Conservation (phyloP, 2,888 invertebrate species). For the Colostygia pectinataria region DNA sequence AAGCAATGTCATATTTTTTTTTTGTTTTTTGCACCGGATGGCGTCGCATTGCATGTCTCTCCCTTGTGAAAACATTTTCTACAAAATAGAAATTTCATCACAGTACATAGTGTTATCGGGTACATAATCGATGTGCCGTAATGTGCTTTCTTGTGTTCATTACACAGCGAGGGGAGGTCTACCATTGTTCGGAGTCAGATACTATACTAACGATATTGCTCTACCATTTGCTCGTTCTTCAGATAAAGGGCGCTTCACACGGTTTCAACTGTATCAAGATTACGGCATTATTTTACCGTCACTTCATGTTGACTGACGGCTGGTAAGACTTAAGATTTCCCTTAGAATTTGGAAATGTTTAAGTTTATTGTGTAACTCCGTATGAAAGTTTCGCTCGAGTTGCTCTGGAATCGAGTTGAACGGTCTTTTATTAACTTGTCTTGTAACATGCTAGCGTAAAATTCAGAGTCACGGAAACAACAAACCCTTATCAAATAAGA, state of each 20-base stretch:
- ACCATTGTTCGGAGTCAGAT: constrained; percentile 61
- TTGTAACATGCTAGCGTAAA: constrained; percentile 21
- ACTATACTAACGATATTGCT: constrained; percentile 65
- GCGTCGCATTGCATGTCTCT: constrained; percentile 16
- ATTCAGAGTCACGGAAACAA: constrained; percentile 32
- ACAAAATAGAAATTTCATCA: constrained; percentile 32
- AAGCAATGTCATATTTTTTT: constrained; percentile 17
- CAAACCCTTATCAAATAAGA: constrained; percentile 41
- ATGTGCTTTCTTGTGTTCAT: constrained; percentile 53
- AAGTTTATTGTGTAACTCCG: constrained; percentile 19
- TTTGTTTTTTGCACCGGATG: constrained; percentile 16
- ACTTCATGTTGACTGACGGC: constrained; percentile 31
- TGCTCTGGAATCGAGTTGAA: constrained; percentile 14
- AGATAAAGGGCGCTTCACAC: constrained; percentile 62
- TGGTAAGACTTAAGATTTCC: constrained; percentile 22
- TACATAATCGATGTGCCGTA: constrained; percentile 34
- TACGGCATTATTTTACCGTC: constrained; percentile 50
- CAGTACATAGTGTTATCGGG: constrained; percentile 30
- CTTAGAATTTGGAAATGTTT: constrained; percentile 15
- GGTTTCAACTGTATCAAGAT: constrained; percentile 49
- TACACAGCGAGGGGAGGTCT: constrained; percentile 56
- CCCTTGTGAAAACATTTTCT: constrained; percentile 34
- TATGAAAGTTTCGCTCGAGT: constrained; percentile 27
- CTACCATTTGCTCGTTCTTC: constrained; percentile 56
- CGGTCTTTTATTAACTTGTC: constrained; percentile 31